These are phyloP conservation scores for Andrena camellia DNA, from an alignment of 2,888 invertebrate genomes.

Conservation along the genomic window DNA sequence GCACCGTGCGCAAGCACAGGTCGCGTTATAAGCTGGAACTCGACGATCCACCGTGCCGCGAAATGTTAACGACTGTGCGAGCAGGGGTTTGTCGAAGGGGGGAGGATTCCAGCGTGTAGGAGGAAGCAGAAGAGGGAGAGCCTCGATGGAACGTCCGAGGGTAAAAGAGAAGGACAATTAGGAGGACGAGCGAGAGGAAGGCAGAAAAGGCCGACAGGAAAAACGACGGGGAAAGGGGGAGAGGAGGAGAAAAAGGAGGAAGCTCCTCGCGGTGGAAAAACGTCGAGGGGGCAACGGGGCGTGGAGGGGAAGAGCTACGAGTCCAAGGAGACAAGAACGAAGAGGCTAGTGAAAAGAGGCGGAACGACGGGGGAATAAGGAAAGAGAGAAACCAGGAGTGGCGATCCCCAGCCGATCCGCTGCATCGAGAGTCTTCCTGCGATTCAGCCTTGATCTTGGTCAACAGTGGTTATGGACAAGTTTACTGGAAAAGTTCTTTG, in stretches of 20 bases:
- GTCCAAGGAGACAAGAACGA: background rate
- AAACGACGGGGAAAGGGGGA: constrained; percentile 47
- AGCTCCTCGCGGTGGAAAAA: constrained; percentile 49
- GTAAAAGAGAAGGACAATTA: constrained; percentile 49
- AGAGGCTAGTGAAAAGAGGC: background rate
- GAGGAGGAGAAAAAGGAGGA: constrained; percentile 44
- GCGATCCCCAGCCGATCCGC: constrained; percentile 9
- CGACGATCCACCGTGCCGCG: constrained; percentile 61
- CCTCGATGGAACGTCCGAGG: constrained; percentile 14
- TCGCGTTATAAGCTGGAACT: constrained; percentile 57
- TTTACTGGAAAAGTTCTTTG: background rate
- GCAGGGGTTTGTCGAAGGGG: background rate
- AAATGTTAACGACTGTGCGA: constrained; percentile 68
- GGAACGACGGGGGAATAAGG: background rate
- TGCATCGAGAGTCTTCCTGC: background rate
- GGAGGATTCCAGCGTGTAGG: background rate
- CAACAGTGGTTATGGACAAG: constrained; percentile 9
- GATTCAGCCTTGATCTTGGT: constrained; percentile 26
- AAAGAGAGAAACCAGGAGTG: background rate
- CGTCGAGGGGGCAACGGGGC: constrained; percentile 15
- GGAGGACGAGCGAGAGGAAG: constrained; percentile 33
- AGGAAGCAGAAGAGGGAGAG: background rate
- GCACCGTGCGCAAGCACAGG: constrained; percentile 43
- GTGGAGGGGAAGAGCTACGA: constrained; percentile 11
- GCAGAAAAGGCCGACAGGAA: constrained; percentile 33